Evolutionary conservation across 2,797 vertebrate genomes (phyloP).

Genomic region (Adelosebastes latens): DNA sequence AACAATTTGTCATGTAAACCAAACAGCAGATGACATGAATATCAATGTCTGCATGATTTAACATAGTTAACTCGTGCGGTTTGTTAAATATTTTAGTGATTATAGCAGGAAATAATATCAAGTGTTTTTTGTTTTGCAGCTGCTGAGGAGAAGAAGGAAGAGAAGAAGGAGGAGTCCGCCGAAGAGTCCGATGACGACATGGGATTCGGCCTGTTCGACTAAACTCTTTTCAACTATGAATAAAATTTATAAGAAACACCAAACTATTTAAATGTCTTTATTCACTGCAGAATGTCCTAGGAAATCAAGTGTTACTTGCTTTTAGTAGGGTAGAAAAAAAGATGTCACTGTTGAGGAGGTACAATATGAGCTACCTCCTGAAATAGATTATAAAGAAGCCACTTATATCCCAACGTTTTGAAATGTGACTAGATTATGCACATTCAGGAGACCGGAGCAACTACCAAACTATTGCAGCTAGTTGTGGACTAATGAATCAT

Average conservation of each 20-base stretch:
- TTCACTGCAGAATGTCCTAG: not conserved
- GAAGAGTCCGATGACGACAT: conserved; percentile 97
- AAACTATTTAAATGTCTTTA: not conserved
- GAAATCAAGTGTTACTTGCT: not conserved
- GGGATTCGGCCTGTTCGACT: conserved; percentile 96
- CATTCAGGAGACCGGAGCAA: not conserved
- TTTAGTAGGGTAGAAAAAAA: not conserved
- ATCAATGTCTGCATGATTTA: not conserved
- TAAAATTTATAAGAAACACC: conserved; percentile 69
- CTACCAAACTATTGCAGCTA: not conserved
- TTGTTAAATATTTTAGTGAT: not conserved
- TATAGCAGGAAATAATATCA: not conserved
- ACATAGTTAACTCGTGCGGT: not conserved
- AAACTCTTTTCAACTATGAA: conserved; percentile 71
- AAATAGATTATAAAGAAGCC: not conserved
- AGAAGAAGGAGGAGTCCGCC: conserved; percentile 96
- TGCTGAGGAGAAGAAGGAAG: conserved; percentile 95
- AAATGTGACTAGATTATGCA: not conserved
- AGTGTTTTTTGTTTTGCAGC: conserved; percentile 47
- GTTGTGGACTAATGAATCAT: not conserved
- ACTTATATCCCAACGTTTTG: not conserved
- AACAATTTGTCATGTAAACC: not conserved
- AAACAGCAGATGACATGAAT: no score
- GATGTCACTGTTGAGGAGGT: not conserved
- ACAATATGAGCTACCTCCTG: not conserved